Evolutionary conservation across 2,888 invertebrate genomes (phyloP).

Genomic region (Molorchus minor): DNA sequence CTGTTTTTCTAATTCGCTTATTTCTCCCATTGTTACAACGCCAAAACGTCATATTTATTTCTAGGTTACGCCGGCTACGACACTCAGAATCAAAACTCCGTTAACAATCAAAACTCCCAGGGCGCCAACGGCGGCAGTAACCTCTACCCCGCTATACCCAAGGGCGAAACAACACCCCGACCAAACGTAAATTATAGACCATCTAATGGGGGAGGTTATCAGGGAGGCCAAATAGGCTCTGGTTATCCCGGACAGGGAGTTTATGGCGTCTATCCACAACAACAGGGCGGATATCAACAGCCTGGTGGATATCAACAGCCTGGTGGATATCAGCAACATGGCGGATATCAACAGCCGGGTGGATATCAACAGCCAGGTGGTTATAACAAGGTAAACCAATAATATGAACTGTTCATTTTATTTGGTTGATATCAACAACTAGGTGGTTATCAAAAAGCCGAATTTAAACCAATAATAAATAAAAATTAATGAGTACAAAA

Average conservation of each 20-base stretch:
- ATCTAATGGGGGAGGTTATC: slow-evolving; percentile 48
- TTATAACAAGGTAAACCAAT: too few species aligned
- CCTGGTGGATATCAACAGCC: slow-evolving; percentile 45
- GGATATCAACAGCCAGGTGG: slow-evolving; percentile 39
- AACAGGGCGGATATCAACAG: slow-evolving; percentile 39
- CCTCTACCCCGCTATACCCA: slow-evolving; percentile 52
- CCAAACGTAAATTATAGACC: slow-evolving; percentile 44
- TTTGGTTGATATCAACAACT: too few species aligned
- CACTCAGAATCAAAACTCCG: slow-evolving; percentile 43
- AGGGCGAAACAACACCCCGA: slow-evolving; percentile 56
- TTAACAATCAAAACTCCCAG: slow-evolving; percentile 16
- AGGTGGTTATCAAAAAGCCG: too few species aligned
- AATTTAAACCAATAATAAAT: too few species aligned
- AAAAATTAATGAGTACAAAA: too few species aligned
- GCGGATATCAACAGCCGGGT: slow-evolving; percentile 42
- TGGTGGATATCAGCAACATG: slow-evolving; percentile 32
- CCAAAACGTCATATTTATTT: too few species aligned
- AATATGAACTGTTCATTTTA: too few species aligned
- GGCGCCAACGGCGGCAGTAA: slow-evolving; percentile 34
- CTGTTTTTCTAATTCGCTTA: slow-evolving; percentile 4
- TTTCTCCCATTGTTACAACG: too few species aligned
- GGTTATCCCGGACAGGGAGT: slow-evolving; percentile 53
- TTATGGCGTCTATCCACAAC: too few species aligned
- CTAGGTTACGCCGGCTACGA: slow-evolving; percentile 48
- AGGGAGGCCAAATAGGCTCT: slow-evolving; percentile 57